These are phyloP conservation scores for Rhodinocichla rosea DNA, from an alignment of 2,113 vertebrate genomes.

Conservation along the genomic window DNA sequence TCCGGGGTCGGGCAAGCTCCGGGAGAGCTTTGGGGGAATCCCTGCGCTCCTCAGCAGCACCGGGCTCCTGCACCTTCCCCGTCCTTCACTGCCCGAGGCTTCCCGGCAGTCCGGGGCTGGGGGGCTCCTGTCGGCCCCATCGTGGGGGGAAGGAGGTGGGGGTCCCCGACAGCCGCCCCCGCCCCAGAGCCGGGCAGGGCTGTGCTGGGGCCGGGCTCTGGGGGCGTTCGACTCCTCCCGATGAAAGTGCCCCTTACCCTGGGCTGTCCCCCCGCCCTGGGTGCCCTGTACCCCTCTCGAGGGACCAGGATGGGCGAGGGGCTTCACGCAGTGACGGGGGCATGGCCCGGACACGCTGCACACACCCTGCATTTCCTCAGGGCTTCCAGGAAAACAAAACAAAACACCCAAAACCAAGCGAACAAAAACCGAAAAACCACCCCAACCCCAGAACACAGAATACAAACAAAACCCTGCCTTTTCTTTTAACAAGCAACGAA, in stretches of 20 bases:
- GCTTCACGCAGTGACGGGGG: not conserved
- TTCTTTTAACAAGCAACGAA: not conserved
- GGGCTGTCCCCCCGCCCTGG: not conserved
- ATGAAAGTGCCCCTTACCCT: not conserved
- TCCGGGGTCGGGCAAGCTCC: not conserved
- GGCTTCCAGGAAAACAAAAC: not conserved
- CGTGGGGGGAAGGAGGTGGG: not conserved
- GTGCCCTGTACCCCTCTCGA: not conserved
- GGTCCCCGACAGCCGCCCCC: not conserved
- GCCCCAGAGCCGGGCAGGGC: not conserved
- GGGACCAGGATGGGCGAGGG: not conserved
- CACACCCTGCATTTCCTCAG: not conserved
- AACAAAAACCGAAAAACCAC: not conserved
- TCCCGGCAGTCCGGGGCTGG: rapidly evolving
- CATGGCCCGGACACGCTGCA: not conserved
- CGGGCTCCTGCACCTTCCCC: not conserved
- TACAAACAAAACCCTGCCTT: not conserved
- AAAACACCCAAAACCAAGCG: not conserved
- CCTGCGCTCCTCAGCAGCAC: not conserved
- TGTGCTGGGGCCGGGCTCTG: not conserved
- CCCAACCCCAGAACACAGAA: too few species aligned
- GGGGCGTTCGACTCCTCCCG: not conserved
- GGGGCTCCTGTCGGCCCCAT: not conserved
- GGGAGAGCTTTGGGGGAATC: too few species aligned
- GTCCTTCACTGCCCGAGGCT: not conserved